These are phyloP conservation scores for Clepsis dumicolana DNA, from an alignment of 2,888 invertebrate species.

Conservation along the genomic window DNA sequence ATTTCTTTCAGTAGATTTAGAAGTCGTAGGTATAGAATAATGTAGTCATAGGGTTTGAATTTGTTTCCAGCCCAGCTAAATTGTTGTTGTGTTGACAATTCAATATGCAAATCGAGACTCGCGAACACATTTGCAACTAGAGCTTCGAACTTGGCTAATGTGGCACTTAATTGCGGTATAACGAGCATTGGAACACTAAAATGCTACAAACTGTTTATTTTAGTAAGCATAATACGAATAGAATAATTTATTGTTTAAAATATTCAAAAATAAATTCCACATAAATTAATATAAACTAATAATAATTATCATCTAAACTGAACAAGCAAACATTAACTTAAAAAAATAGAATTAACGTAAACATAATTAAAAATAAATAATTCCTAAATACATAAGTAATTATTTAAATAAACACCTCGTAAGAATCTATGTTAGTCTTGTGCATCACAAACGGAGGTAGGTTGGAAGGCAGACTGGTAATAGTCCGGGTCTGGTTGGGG, in stretches of 20 bases:
- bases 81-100: not conserved
- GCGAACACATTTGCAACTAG: not conserved
- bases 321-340: not conserved
- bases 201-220: not conserved
- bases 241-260: not conserved
- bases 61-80: not conserved
- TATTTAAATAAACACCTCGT: not conserved
- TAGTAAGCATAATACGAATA: not conserved
- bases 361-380: slow-evolving; percentile 7
- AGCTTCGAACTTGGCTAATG: not conserved
- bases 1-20: not conserved
- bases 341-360: not conserved
- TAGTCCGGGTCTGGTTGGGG: slow-evolving; percentile 31
- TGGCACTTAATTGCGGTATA: not conserved
- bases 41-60: not conserved
- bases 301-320: not conserved
- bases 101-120: slow-evolving; percentile 6
- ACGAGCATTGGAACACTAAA: not conserved
- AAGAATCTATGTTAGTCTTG: not conserved
- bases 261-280: not conserved
- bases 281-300: not conserved
- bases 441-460: not conserved
- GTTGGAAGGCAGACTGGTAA: slow-evolving; percentile 14
- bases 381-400: not conserved
- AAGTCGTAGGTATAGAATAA: not conserved